These are phyloP conservation scores for Kryphioiulus occultus DNA, from an alignment of 2,888 invertebrate species.

Conservation along the genomic window DNA sequence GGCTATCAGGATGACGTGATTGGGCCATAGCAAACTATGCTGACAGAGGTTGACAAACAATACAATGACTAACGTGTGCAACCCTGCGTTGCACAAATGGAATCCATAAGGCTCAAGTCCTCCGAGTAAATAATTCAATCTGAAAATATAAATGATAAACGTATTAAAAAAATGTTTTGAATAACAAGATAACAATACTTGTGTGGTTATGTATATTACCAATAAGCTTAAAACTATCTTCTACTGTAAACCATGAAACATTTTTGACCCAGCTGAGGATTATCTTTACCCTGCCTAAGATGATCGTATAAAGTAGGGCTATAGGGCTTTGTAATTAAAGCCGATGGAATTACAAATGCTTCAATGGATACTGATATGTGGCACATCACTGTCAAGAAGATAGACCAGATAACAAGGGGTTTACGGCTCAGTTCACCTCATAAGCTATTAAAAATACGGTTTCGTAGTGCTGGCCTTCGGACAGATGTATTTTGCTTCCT, in stretches of 20 bases:
- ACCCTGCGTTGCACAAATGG: conserved; percentile 78
- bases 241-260: background rate
- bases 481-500: background rate
- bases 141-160: conserved; percentile 64
- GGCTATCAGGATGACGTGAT: conserved; percentile 73
- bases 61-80: conserved; percentile 76
- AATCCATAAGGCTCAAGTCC: conserved; percentile 79
- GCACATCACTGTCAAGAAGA: background rate
- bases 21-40: conserved; percentile 68
- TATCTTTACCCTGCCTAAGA: background rate
- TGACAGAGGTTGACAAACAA: conserved; percentile 60
- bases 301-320: background rate
- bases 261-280: background rate
- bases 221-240: too few species aligned
- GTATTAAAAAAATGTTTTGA: too few species aligned
- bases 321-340: background rate
- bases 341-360: background rate
- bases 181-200: too few species aligned
- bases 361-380: background rate
- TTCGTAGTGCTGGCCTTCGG: background rate
- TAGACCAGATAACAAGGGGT: background rate
- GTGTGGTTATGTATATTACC: too few species aligned
- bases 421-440: background rate
- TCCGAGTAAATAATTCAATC: conserved; percentile 76
- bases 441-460: background rate